Percentiles rank a stretch among this genome's conserved stretches.
phyloP scores from a whole-genome alignment of 2,888 invertebrate species.

The Palloptera scutellata region DNA sequence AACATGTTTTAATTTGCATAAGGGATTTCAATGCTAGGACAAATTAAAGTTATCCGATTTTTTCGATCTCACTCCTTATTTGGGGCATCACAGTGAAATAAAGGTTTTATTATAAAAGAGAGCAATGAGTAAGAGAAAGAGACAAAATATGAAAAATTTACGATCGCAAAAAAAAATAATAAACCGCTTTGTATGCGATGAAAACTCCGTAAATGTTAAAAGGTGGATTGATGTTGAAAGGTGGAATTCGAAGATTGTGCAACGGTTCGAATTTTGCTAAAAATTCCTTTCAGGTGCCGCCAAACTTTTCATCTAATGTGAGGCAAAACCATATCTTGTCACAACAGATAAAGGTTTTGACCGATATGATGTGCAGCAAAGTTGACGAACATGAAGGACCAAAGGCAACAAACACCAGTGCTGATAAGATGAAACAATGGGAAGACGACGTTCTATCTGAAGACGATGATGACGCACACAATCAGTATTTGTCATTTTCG shows the following conservation, averaged over 20 bases:
- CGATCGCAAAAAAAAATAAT: background rate
- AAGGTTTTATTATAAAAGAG: background rate
- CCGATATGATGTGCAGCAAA: conserved; percentile 32
- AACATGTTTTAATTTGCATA: too few species aligned
- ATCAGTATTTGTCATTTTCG: too few species aligned
- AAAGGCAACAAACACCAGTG: conserved; percentile 14
- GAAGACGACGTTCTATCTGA: background rate
- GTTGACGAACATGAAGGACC: conserved; percentile 26
- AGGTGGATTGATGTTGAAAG: conserved; percentile 1
- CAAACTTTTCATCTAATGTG: conserved; percentile 6
- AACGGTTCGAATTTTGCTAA: conserved; percentile 9
- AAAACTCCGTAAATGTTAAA: background rate
- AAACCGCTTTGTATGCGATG: background rate
- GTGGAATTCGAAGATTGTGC: too few species aligned
- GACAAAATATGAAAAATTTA: background rate
- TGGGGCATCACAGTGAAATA: background rate
- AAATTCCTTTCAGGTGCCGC: conserved; percentile 1
- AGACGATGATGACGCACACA: too few species aligned
- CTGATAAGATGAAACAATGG: conserved; percentile 33
- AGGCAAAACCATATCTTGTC: conserved; percentile 27
- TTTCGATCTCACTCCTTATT: too few species aligned
- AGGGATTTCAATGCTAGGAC: too few species aligned
- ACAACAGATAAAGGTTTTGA: conserved; percentile 27
- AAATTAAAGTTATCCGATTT: too few species aligned
- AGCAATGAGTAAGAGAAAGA: background rate